Base-by-base conservation (phyloP, 2,113 vertebrate genomes). In the Plotosus lineatus region DNA sequence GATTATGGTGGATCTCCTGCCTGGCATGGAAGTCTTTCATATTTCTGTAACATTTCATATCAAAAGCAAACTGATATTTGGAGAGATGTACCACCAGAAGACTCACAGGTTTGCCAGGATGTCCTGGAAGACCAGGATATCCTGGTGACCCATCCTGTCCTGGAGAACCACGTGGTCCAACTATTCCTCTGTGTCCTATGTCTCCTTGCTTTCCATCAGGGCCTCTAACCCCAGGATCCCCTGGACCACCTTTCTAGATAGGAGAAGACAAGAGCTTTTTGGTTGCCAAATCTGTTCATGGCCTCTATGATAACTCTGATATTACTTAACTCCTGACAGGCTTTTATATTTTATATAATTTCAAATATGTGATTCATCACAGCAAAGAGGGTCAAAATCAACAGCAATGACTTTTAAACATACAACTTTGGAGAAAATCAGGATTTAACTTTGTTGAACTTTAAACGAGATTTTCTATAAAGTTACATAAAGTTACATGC, bases 71-170 rank as follows among this genome's bases (percentile, higher is more conserved):
- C 1, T 15, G 2, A 38, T 71, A 33, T 60, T 71, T 26, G n/a
- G 21, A 7, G 12, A 14, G 7, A 6, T 12, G 61, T 26, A 17
- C 21, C 75, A 40, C 21, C 14, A 15, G 50, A 31, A 48, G 21
- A 89, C 92, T 91, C 79, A 93, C 93, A 46, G 92, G 93, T 87
- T 93, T 93, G 26, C 93, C 93, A 9, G 92, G 92, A 86, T 89
- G 88, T 63, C 93, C 93, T 9, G 92, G 92, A 44, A 89, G 86
- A 1, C 93, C 93, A 0, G 92, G 90, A 74, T 89, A 90, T 17
- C 93, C 93, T 0, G 90, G 90, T 81, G 88, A 78, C 42, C 93
- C 92, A 3, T 94, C 90, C 42, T 90, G 88, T 17, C 92, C 93
- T 0, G 89, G 81, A 80, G 87, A 88, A 44, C 93, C 93, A 51